Conservation (phyloP, 92 coral and sea anemone genomes). For the Bergia puertoricense region DNA sequence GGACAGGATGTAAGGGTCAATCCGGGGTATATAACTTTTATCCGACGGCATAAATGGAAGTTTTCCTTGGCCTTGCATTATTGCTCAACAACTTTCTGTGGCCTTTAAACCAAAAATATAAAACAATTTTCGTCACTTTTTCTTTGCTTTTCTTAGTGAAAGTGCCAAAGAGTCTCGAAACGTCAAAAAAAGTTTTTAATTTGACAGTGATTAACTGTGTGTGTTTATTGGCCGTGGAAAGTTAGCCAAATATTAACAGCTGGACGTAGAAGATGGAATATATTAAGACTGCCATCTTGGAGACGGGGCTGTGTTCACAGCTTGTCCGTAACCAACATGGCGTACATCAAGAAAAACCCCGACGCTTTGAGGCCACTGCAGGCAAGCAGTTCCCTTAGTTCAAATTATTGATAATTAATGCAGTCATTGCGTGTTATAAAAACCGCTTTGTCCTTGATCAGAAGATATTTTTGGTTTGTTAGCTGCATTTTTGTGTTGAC, state of each 20-base stretch:
- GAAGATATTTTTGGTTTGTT: too few species aligned
- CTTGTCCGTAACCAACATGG: conserved; percentile 80
- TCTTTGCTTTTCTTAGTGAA: background rate
- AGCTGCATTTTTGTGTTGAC: conserved; percentile 25
- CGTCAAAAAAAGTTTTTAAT: background rate
- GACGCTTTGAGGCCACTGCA: conserved; percentile 88
- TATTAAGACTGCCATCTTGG: conserved; percentile 58
- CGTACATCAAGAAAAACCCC: conserved; percentile 97
- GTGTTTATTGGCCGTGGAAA: conserved; percentile 55
- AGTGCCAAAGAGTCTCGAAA: conserved; percentile 5
- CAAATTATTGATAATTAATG: background rate
- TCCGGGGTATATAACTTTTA: background rate
- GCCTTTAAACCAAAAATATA: background rate
- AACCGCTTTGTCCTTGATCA: background rate
- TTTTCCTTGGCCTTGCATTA: too few species aligned
- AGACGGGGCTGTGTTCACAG: conserved; percentile 46
- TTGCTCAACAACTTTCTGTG: background rate
- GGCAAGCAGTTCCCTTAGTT: conserved; percentile 68
- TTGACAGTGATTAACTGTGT: conserved; percentile 13
- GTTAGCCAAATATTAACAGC: conserved; percentile 78
- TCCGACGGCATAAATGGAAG: background rate
- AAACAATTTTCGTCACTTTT: background rate
- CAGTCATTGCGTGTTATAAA: background rate
- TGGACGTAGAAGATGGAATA: conserved; percentile 52
- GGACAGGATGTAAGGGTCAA: background rate